Conservation (phyloP, 2,113 vertebrate species). For the Aptenodytes patagonicus region DNA sequence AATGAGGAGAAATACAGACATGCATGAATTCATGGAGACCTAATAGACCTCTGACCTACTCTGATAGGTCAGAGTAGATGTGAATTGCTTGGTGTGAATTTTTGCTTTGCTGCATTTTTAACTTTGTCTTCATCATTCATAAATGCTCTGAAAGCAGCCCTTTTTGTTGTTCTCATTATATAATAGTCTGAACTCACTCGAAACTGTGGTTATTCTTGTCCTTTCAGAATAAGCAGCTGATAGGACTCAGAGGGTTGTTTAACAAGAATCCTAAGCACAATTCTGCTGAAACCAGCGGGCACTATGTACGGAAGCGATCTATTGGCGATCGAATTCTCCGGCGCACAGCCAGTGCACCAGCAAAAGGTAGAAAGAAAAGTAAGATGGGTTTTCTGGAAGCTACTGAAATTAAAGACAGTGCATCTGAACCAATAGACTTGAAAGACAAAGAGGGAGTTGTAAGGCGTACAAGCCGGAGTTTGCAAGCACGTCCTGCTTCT, state of each 20-base stretch:
- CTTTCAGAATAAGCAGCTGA: constrained; percentile 86
- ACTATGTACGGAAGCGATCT: constrained; percentile 83
- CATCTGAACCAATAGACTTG: constrained; percentile 50
- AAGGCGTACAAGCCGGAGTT: constrained; percentile 60
- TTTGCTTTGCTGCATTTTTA: constrained; percentile 25
- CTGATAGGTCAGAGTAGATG: not conserved
- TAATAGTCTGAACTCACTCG: not conserved
- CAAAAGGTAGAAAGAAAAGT: constrained; percentile 94
- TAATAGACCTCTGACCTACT: too few relatives aligned
- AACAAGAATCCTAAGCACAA: constrained; percentile 82
- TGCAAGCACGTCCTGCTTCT: constrained; percentile 86
- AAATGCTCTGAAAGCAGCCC: not conserved
- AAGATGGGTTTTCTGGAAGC: constrained; percentile 87
- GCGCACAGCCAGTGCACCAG: constrained; percentile 92
- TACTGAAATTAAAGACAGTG: constrained; percentile 78
- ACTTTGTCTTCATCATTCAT: constrained; percentile 3
- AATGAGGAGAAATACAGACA: not conserved
- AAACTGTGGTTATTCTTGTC: not conserved
- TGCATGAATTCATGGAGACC: constrained; percentile 69
- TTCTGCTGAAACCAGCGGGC: constrained; percentile 75
- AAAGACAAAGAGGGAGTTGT: constrained; percentile 65
- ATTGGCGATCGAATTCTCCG: constrained; percentile 89
- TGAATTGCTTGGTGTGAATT: constrained; percentile 46
- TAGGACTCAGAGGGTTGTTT: constrained; percentile 92
- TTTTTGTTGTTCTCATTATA: not conserved